Base-by-base conservation (phyloP, 2,113 vertebrate species). In the Pluvianellus socialis region DNA sequence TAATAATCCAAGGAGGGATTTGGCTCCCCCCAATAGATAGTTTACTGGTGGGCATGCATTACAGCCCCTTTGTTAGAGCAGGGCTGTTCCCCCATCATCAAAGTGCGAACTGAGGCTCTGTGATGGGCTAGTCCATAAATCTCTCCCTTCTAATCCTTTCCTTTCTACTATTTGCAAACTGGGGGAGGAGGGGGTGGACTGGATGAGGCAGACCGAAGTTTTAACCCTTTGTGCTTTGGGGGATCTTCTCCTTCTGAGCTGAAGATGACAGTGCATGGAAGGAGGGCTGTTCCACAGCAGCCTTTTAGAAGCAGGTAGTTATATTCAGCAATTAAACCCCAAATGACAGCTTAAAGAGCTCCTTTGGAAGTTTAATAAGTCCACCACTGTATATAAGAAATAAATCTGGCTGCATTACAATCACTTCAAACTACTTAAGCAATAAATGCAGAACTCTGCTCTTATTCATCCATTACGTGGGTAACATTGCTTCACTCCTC, bases 41-140 rank as follows among this genome's bases (percentile, higher is more conserved):
- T 65, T 49, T 40, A 59, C 86, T 18, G 75, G 71, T 94, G 91
- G 91, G 88, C 95, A 55, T 28, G 86, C 86, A 92, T 91, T 84
- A 35, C 79, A 72, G 94, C 92, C 91, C 88, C 86, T 97, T 90
- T 95, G 88, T 90, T 62, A 30, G 79, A 68, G 83, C 6, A 0
- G 73, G 85, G 74, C 95, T 56, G 35, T 10, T 92, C 90, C 79
- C 79, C 71, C 91, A 79, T 56, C 94, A 86, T 92, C 96, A 84
- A 95, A 97, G 93, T 70, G 61, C 6, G 6, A 90, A 70, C 10
- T 24, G 90, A 91, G 74, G 74, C 86, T 93, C 92, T 0, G 14
- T 94, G 92, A 94, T 92, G 86, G 93, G 93, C 86, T 85, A 33
- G 4, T 22, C 89, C 88, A 95, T 96, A 97, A 97, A 97, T 97